Evolutionary conservation across 2,888 invertebrate species (phyloP).

Genomic region (Leptinotarsa juncta): DNA sequence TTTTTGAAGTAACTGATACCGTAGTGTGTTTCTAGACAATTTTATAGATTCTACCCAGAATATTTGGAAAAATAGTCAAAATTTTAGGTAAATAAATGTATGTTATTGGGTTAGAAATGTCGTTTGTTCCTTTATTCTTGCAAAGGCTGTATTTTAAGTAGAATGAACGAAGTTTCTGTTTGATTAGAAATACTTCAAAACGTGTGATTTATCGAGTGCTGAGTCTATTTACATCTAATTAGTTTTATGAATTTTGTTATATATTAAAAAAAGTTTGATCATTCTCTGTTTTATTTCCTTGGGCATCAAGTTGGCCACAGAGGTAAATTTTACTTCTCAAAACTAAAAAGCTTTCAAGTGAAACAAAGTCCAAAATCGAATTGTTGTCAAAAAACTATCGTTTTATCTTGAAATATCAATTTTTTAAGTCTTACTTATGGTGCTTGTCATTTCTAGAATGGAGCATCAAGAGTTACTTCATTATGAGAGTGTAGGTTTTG

Average conservation of each 20-base stretch:
- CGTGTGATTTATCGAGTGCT: conserved; percentile 60
- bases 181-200: conserved; percentile 47
- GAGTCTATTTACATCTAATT: conserved; percentile 54
- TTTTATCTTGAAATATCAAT: too few species aligned
- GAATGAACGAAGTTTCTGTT: conserved; percentile 45
- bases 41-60: conserved; percentile 39
- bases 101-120: conserved; percentile 47
- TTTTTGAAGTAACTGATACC: conserved; percentile 37
- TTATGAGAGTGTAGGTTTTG: too few species aligned
- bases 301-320: too few species aligned
- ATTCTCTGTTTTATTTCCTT: background rate
- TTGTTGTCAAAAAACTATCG: too few species aligned
- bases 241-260: conserved; percentile 60
- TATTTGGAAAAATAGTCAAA: conserved; percentile 47
- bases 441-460: too few species aligned
- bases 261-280: conserved; percentile 47
- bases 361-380: too few species aligned
- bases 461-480: too few species aligned
- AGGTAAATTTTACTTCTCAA: too few species aligned
- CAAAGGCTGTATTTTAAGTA: conserved; percentile 39
- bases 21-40: conserved; percentile 46
- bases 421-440: too few species aligned
- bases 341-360: too few species aligned
- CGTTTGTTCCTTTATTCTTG: conserved; percentile 42
- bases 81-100: conserved; percentile 55